Evolutionary conservation across 2,113 vertebrate species (phyloP).

Genomic region (Aythya baeri): DNA sequence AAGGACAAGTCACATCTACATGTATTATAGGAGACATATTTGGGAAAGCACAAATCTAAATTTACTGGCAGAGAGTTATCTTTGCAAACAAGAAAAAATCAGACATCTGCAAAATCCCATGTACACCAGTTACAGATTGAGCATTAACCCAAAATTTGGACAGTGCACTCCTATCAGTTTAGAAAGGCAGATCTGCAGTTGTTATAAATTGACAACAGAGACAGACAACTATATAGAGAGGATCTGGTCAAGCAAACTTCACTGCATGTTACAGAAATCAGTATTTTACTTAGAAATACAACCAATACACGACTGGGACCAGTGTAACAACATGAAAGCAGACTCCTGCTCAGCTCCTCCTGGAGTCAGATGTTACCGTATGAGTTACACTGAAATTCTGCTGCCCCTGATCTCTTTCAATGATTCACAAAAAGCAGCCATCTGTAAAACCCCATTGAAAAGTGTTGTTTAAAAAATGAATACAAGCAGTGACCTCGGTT

Average conservation of each 20-base stretch:
- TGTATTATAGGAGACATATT: neutral
- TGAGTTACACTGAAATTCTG: neutral
- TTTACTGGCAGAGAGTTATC: neutral
- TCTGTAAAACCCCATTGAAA: constrained; percentile 11
- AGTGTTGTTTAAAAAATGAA: constrained; percentile 27
- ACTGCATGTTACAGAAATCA: neutral
- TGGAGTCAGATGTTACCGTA: accelerated
- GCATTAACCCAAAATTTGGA: neutral
- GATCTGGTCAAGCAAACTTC: neutral
- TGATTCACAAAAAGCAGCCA: neutral
- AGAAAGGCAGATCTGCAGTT: neutral
- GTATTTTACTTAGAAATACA: neutral
- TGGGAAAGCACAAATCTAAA: neutral
- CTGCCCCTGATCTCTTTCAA: neutral
- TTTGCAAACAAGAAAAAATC: neutral
- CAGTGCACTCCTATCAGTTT: neutral
- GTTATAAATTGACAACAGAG: neutral
- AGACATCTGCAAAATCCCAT: neutral
- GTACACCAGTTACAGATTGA: no score
- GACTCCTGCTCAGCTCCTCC: neutral
- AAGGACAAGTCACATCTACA: neutral
- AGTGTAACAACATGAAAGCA: neutral
- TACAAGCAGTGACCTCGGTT: neutral
- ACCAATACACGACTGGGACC: neutral
- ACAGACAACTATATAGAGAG: neutral